Percentiles rank a stretch among this genome's conserved stretches.
These are phyloP conservation scores for Eriocheir sinensis DNA, from an alignment of 1,140 invertebrate genomes.

Conservation along the genomic window DNA sequence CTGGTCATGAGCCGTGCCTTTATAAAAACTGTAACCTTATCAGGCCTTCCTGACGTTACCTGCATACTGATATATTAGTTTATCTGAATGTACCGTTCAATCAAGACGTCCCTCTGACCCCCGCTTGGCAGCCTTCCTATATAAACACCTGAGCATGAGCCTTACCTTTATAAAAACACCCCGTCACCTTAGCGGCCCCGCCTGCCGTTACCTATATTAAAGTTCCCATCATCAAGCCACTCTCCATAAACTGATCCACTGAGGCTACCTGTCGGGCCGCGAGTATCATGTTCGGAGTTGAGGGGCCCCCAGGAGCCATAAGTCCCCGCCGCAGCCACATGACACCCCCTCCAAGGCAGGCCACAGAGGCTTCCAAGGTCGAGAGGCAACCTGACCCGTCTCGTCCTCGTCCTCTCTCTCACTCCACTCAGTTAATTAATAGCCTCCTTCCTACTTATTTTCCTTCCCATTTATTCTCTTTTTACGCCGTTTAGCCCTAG, in stretches of 20 bases:
- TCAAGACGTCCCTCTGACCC: too few relatives aligned
- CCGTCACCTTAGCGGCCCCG: background rate
- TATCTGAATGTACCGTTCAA: too few relatives aligned
- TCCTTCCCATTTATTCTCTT: background rate
- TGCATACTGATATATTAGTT: too few relatives aligned
- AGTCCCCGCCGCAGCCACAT: background rate
- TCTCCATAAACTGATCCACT: constrained; percentile 4
- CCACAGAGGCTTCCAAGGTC: background rate
- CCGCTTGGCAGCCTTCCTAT: too few relatives aligned
- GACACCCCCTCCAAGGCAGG: constrained; percentile 18
- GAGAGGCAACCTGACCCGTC: background rate
- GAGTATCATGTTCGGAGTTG: background rate
- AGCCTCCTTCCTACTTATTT: constrained; percentile 1
- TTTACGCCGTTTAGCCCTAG: background rate
- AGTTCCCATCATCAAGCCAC: background rate
- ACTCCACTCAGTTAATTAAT: constrained; percentile 12
- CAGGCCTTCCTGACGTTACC: too few relatives aligned
- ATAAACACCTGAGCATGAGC: too few relatives aligned
- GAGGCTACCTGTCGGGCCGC: background rate
- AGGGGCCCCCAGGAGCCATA: background rate
- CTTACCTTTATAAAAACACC: too few relatives aligned
- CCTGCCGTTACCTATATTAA: background rate
- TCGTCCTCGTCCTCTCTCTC: constrained; percentile 11
- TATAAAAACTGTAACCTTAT: too few relatives aligned
- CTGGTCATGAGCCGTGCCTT: too few relatives aligned